These are phyloP conservation scores for Metacarcinus magister DNA, from an alignment of 2,888 invertebrate species.

Conservation along the genomic window DNA sequence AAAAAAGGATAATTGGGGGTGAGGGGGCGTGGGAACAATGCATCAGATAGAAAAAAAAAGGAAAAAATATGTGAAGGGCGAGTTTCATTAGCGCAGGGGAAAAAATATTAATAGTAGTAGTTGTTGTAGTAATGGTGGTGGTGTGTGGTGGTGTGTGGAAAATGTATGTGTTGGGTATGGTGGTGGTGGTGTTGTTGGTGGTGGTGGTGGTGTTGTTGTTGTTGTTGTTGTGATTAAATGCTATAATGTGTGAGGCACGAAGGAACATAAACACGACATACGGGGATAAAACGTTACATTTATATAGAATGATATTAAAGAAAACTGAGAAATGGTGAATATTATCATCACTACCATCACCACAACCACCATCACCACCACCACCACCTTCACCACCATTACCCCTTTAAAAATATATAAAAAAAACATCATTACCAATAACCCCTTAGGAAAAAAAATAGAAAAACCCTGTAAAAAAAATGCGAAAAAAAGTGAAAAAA, in stretches of 20 bases:
- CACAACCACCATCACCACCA: neutral
- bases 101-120: conserved; percentile 6
- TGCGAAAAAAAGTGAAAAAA: neutral
- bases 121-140: neutral
- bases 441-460: neutral
- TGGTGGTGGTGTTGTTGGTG: neutral
- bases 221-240: neutral
- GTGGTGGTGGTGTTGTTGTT: neutral
- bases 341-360: neutral
- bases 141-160: neutral
- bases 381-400: neutral
- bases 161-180: too few species aligned
- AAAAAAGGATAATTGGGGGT: neutral
- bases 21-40: neutral
- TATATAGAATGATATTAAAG: neutral
- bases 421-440: neutral
- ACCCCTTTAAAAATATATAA: neutral
- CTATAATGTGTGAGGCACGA: neutral
- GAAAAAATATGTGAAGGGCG: neutral
- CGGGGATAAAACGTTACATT: neutral
- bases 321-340: neutral
- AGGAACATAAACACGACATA: neutral
- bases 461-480: neutral
- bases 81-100: neutral
- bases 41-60: neutral